phyloP scores from a whole-genome alignment of 1,140 invertebrate species.

The Helicoverpa zea region DNA sequence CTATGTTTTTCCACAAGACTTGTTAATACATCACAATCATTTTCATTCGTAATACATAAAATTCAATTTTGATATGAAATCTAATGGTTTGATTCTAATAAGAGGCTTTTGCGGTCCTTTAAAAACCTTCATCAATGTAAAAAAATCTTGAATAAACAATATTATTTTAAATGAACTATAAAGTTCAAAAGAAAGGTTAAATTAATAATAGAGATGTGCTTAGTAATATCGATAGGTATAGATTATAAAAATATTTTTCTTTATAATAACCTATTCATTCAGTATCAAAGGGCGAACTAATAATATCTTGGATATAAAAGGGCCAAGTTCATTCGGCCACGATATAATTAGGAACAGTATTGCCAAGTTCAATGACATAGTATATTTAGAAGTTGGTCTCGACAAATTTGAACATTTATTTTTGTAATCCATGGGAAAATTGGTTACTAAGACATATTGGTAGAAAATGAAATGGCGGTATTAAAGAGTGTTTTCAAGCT shows the following conservation, averaged over 20 bases:
- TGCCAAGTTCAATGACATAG: conserved; percentile 31
- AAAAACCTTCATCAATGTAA: too few relatives aligned
- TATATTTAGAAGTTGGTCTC: neutral
- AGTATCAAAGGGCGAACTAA: conserved; percentile 31
- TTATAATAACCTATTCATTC: neutral
- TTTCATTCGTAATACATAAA: too few relatives aligned
- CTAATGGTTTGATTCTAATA: too few relatives aligned
- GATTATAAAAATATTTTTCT: neutral
- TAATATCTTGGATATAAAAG: neutral
- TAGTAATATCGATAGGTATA: neutral
- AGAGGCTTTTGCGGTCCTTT: too few relatives aligned
- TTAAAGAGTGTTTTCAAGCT: too few relatives aligned
- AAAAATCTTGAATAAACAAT: neutral
- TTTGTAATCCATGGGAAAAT: neutral
- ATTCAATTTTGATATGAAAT: too few relatives aligned
- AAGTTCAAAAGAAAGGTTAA: conserved; percentile 16
- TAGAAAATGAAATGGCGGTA: too few relatives aligned
- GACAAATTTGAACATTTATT: neutral
- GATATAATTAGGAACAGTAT: conserved; percentile 9
- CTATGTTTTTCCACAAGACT: too few relatives aligned
- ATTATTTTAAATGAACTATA: conserved; percentile 16
- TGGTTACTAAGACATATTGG: too few relatives aligned
- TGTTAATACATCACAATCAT: too few relatives aligned
- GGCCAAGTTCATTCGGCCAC: conserved; percentile 27
- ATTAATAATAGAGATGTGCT: neutral